Evolutionary conservation across 2,888 invertebrate genomes (phyloP), one percentile per base, ranked within the genome.

Genomic region (Terebella lapidaria): DNA sequence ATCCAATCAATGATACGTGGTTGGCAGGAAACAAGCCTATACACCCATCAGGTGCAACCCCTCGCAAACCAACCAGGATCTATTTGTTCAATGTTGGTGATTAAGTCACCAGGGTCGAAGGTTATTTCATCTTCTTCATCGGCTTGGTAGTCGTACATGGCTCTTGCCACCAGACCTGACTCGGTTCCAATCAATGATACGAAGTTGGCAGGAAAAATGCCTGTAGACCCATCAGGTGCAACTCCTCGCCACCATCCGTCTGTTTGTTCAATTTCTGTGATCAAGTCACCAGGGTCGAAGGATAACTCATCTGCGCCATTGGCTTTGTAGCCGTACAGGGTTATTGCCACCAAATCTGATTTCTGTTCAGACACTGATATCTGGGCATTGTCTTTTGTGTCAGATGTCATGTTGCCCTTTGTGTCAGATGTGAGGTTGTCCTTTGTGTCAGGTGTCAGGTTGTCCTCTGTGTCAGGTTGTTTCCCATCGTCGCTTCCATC

Each of bases 211-310:
- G 95, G 95, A 82, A 96, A 95, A 58, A 95, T 87, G 42, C 95
- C 95, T 79, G 90, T 91, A 57, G 87, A 85, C 46, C 94, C 94
- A 71, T 88, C 88, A 0, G 93, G 92, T 1, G 88, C 91, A 55
- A 91, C 85, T n/a, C 95, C 95, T 80, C 93, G 92, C 95, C 95
- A 95, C 95, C 95, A 95, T 56, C 95, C 95, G 29, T 74, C 74
- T 65, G 94, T 91, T 80, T 90, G 88, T 78, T 94, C 93, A 72
- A 94, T 92, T 59, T 78, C 69, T 1, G 91, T 91, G 68, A 95
- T 94, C 49, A 94, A 85, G 79, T 95, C 94, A 71, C 91, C 94
- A 0, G 95, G 94, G n/a, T n/a, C n/a, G n/a, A n/a, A n/a, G n/a
- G n/a, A n/a, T n/a, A n/a, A n/a, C n/a, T n/a, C n/a, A n/a, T n/a